Percentiles rank a stretch among this genome's conserved stretches.
These are phyloP conservation scores for Sphyrna mokarran DNA, from an alignment of 2,113 vertebrate genomes.

Conservation along the genomic window DNA sequence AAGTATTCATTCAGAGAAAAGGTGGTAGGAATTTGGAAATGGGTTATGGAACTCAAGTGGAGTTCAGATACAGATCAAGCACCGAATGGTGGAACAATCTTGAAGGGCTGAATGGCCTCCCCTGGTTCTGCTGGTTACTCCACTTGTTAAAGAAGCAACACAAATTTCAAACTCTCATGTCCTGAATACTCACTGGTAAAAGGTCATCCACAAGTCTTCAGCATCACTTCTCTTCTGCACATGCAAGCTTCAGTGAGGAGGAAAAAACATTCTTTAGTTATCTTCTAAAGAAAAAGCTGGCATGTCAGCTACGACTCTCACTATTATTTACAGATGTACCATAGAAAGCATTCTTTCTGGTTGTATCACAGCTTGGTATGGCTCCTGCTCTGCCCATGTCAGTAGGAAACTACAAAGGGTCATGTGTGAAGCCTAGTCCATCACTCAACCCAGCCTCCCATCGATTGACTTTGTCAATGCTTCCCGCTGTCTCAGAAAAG, in stretches of 20 bases:
- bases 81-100: neutral
- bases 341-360: too few relatives aligned
- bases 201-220: neutral
- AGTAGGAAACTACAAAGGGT: too few relatives aligned
- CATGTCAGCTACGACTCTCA: too few relatives aligned
- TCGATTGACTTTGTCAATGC: too few relatives aligned
- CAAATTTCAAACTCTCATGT: neutral
- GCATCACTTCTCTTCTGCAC: slow-evolving; percentile 17
- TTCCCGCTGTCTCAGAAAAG: too few relatives aligned
- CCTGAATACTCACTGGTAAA: slow-evolving; percentile 17
- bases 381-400: too few relatives aligned
- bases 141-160: neutral
- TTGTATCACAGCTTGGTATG: too few relatives aligned
- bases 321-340: too few relatives aligned
- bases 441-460: too few relatives aligned
- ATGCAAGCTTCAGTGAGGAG: neutral
- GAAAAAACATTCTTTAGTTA: neutral
- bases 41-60: neutral
- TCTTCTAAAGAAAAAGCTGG: neutral
- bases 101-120: neutral
- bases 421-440: too few relatives aligned
- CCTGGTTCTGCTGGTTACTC: neutral
- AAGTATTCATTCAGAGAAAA: neutral
- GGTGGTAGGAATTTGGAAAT: neutral
- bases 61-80: neutral